Percentiles rank a stretch among this genome's conserved stretches.
Evolutionary conservation across 2,113 vertebrate genomes (phyloP).

Genomic region (Mirounga angustirostris): DNA sequence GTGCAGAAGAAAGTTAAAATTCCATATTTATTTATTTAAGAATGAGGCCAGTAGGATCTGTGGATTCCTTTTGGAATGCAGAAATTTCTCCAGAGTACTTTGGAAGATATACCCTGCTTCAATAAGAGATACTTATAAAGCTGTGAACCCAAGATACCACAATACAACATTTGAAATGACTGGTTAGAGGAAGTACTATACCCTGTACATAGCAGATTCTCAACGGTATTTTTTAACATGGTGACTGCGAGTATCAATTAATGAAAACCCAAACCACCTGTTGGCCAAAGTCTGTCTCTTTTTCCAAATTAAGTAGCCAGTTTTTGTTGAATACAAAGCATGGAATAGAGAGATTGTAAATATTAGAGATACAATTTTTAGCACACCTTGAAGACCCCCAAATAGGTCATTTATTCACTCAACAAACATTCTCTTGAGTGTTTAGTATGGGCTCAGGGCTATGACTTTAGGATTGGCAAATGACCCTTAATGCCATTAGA

Average conservation of each 20-base stretch:
- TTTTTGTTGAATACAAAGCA: background rate
- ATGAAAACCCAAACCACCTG: background rate
- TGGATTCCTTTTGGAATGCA: background rate
- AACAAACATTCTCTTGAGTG: background rate
- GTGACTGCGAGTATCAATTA: background rate
- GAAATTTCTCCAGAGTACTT: constrained; percentile 17
- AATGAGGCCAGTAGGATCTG: background rate
- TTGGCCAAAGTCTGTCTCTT: background rate
- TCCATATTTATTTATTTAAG: background rate
- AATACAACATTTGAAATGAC: background rate
- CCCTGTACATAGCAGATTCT: background rate
- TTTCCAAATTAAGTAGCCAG: background rate
- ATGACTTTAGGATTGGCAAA: background rate
- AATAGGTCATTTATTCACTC: background rate
- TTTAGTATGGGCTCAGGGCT: background rate
- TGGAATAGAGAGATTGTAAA: background rate
- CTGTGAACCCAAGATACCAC: background rate
- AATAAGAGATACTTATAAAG: background rate
- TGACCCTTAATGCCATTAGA: background rate
- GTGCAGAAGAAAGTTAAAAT: background rate
- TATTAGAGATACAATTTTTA: background rate
- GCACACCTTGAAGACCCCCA: background rate
- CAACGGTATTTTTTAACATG: background rate
- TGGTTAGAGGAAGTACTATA: background rate
- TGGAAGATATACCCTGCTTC: background rate